A percentile compares a stretch with the other conserved stretches of the same genome.
Evolutionary conservation across 2,888 invertebrate genomes (phyloP).

Genomic region (Anarsia innoxiella): DNA sequence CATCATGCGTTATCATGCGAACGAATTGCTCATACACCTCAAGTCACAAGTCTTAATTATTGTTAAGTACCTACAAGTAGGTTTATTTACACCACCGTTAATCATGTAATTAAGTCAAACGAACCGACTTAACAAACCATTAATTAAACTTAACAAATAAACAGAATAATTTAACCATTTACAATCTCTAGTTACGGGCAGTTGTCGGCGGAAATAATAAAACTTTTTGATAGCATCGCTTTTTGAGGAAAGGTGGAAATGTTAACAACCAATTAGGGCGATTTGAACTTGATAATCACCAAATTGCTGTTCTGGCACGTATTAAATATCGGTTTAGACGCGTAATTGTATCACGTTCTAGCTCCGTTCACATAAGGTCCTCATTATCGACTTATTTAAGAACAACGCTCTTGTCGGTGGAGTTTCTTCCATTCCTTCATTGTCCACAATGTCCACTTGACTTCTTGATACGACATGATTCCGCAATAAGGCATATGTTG

Average conservation of each 20-base stretch:
- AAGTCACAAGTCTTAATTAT: too few species aligned
- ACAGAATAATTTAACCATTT: conserved; percentile 6
- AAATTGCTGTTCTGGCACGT: not conserved
- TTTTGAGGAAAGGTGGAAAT: conserved; percentile 1
- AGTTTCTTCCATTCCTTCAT: too few species aligned
- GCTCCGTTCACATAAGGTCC: too few species aligned
- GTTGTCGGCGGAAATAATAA: conserved; percentile 8
- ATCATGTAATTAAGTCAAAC: conserved; percentile 6
- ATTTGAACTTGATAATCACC: conserved; percentile 4
- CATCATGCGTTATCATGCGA: too few species aligned
- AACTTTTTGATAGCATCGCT: conserved; percentile 6
- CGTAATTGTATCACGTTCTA: conserved; percentile 7
- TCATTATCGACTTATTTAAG: too few species aligned
- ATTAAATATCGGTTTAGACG: conserved; percentile 2
- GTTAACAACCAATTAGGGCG: conserved; percentile 7
- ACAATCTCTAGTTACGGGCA: conserved; percentile 3
- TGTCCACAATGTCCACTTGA: too few species aligned
- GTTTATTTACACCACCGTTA: too few species aligned
- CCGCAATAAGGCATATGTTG: too few species aligned
- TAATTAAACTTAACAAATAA: conserved; percentile 7
- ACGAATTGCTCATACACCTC: too few species aligned
- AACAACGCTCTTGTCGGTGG: too few species aligned
- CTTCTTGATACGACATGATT: too few species aligned
- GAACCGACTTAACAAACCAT: conserved; percentile 3
- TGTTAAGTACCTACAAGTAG: too few species aligned